phyloP scores from a whole-genome alignment of 2,113 vertebrate species.

The Mellivora capensis region DNA sequence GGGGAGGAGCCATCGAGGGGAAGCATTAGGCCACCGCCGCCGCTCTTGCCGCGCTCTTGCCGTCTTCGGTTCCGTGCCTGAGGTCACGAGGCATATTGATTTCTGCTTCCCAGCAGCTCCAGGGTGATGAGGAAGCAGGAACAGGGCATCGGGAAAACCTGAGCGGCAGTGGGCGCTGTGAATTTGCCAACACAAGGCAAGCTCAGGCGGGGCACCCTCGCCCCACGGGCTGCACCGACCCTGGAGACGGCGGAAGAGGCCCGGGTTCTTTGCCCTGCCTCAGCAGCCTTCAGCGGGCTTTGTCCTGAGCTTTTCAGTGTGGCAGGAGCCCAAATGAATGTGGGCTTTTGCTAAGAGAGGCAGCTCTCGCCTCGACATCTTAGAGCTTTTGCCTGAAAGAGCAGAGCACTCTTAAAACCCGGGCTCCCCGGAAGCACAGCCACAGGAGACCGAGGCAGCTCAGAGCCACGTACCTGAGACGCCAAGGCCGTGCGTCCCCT shows the following conservation, averaged over 20 bases:
- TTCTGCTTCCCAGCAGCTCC: conserved; percentile 53
- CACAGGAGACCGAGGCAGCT: not conserved
- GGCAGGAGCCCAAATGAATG: not conserved
- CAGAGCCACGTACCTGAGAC: not conserved
- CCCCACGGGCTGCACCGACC: fast-evolving
- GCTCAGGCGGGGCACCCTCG: not conserved
- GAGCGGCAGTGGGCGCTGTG: not conserved
- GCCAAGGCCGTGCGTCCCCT: not conserved
- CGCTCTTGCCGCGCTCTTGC: not conserved
- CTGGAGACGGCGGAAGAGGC: not conserved
- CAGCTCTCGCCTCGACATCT: not conserved
- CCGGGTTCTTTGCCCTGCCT: conserved; percentile 9
- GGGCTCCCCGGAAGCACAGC: not conserved
- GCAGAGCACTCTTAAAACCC: not conserved
- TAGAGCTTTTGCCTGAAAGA: not conserved
- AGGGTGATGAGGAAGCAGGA: conserved; percentile 34
- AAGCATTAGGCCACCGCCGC: not conserved
- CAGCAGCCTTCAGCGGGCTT: not conserved
- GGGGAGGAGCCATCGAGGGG: not conserved
- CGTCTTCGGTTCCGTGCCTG: not conserved
- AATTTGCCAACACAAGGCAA: conserved; percentile 5
- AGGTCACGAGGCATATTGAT: conserved; percentile 65
- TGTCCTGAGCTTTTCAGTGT: not conserved
- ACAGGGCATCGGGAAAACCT: conserved; percentile 16
- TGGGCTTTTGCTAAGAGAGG: not conserved